Percentiles rank a stretch among this genome's conserved stretches.
Evolutionary conservation across 2,797 vertebrate species (phyloP).

Genomic region (Centropyge bicolor): DNA sequence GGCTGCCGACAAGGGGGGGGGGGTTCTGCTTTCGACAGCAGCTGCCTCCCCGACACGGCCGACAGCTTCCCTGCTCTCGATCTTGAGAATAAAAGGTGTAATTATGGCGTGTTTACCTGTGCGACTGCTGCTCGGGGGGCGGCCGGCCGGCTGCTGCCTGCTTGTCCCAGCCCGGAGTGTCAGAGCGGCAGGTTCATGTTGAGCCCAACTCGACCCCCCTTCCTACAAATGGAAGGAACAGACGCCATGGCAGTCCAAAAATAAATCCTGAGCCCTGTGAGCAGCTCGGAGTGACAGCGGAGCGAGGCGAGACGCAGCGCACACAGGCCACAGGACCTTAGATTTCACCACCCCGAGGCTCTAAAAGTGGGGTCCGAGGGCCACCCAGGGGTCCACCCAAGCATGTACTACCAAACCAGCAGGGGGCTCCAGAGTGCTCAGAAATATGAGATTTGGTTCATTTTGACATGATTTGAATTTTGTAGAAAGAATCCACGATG

Average conservation of each 20-base stretch:
- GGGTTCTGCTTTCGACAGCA: constrained; percentile 36
- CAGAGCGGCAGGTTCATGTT: constrained; percentile 86
- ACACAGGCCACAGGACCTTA: constrained; percentile 68
- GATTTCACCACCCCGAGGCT: constrained; percentile 67
- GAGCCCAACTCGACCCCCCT: constrained; percentile 82
- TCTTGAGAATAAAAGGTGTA: constrained; percentile 62
- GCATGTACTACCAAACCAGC: background rate
- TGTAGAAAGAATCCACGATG: background rate
- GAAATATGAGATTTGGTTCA: background rate
- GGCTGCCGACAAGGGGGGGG: constrained; percentile 26
- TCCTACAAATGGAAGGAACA: constrained; percentile 87
- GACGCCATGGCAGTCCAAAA: constrained; percentile 89
- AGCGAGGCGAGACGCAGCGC: constrained; percentile 48
- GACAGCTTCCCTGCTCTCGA: constrained; percentile 21
- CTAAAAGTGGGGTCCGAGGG: constrained; percentile 61
- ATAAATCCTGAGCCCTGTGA: constrained; percentile 84
- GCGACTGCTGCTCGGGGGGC: constrained; percentile 77
- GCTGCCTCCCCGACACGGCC: constrained; percentile 28
- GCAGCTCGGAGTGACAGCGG: constrained; percentile 77
- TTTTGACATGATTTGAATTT: background rate
- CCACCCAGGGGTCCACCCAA: constrained; percentile 52
- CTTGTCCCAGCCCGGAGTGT: constrained; percentile 84
- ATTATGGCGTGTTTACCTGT: constrained; percentile 82
- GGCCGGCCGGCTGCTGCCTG: constrained; percentile 83
- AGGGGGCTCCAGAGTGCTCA: background rate